phyloP scores from a whole-genome alignment of 2,797 vertebrate species.

The Aeoliscus strigatus region DNA sequence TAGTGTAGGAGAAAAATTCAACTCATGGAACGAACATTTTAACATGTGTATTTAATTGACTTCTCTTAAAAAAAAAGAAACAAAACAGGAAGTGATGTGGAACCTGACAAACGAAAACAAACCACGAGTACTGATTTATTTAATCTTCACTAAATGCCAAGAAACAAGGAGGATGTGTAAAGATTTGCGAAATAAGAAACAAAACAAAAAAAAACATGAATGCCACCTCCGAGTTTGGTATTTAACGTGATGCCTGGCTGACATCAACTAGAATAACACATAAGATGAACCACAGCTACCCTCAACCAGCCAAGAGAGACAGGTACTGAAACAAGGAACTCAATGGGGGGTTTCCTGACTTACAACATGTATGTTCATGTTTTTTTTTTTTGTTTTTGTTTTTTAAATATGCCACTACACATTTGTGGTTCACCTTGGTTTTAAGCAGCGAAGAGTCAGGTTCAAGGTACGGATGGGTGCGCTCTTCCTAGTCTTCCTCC shows the following conservation, averaged over 20 bases:
- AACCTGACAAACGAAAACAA: slow-evolving; percentile 70
- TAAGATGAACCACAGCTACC: slow-evolving; percentile 68
- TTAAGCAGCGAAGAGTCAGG: slow-evolving; percentile 88
- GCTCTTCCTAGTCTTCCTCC: slow-evolving; percentile 83
- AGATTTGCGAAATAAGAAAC: slow-evolving; percentile 47
- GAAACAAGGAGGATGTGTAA: slow-evolving; percentile 63
- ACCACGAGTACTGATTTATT: slow-evolving; percentile 68
- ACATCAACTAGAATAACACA: slow-evolving; percentile 53
- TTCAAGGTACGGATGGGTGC: slow-evolving; percentile 77
- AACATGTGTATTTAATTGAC: slow-evolving; percentile 55
- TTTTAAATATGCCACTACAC: slow-evolving; percentile 92
- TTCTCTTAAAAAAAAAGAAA: slow-evolving; percentile 24
- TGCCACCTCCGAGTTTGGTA: slow-evolving; percentile 53
- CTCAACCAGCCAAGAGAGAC: slow-evolving; percentile 41
- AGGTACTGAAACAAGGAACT: slow-evolving; percentile 45
- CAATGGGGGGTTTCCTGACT: slow-evolving; percentile 20
- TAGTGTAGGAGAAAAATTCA: slow-evolving; percentile 48
- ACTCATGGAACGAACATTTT: slow-evolving; percentile 57
- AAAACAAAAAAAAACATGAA: slow-evolving; percentile 44
- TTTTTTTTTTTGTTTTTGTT: no score
- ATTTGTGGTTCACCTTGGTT: slow-evolving; percentile 99
- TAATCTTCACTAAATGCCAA: slow-evolving; percentile 64
- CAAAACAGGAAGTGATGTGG: slow-evolving; percentile 55
- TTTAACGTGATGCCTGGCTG: slow-evolving; percentile 46
- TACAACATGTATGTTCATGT: slow-evolving; percentile 38